Conservation (phyloP, 2,888 invertebrate species). For the Drosophila cognata region DNA sequence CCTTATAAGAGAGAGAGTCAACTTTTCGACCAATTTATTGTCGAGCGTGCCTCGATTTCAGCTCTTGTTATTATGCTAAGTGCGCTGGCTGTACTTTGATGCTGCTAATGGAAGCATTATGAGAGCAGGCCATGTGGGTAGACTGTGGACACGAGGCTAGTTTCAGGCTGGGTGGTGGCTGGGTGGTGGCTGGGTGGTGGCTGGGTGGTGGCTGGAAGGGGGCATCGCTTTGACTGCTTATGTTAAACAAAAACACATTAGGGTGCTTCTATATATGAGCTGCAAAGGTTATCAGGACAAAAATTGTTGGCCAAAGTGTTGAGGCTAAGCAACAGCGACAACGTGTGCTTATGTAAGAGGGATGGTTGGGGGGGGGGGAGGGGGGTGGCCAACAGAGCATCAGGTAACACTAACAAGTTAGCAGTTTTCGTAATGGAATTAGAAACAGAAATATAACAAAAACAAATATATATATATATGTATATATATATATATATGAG, state of each 20-base stretch:
- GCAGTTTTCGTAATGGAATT: slow-evolving; percentile 63
- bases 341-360: slow-evolving; percentile 10
- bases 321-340: slow-evolving; percentile 20
- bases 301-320: slow-evolving; percentile 48
- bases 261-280: slow-evolving; percentile 32
- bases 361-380: not conserved
- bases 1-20: slow-evolving; percentile 33
- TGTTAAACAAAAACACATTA: slow-evolving; percentile 72
- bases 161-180: slow-evolving; percentile 4
- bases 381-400: slow-evolving; percentile 8
- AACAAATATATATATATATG: slow-evolving; percentile 1
- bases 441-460: slow-evolving; percentile 37
- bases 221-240: slow-evolving; percentile 51
- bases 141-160: not conserved
- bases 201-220: slow-evolving; percentile 10
- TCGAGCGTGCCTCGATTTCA: slow-evolving; percentile 26
- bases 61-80: slow-evolving; percentile 68
- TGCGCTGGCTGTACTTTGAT: slow-evolving; percentile 63
- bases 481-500: not conserved
- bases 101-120: slow-evolving; percentile 47
- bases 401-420: slow-evolving; percentile 48
- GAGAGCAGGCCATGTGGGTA: not conserved
- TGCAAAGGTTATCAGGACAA: slow-evolving; percentile 65
- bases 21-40: slow-evolving; percentile 67
- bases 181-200: slow-evolving; percentile 5